Conservation (phyloP, 2,113 vertebrate species). For the Aythya baeri region DNA sequence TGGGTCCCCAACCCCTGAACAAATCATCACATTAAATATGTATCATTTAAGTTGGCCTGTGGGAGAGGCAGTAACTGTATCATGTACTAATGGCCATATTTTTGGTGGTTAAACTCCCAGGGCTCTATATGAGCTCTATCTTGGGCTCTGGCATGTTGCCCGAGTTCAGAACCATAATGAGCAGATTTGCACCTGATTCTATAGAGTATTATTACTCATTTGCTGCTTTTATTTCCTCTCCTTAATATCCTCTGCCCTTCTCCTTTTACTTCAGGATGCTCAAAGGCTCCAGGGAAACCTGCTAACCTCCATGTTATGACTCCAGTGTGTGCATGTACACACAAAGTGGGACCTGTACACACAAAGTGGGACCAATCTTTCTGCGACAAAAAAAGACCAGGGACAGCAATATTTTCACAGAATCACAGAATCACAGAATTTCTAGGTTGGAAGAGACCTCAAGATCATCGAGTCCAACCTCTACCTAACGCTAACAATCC, state of each 20-base stretch:
- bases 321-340: not conserved
- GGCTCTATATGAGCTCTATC: not conserved
- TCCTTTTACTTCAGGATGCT: not conserved
- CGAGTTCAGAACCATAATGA: accelerated
- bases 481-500: too few relatives aligned
- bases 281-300: not conserved
- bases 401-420: not conserved
- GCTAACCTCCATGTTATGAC: accelerated
- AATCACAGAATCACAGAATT: too few relatives aligned
- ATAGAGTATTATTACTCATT: not conserved
- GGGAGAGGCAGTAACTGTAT: not conserved
- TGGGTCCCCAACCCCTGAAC: not conserved
- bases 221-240: not conserved
- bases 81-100: not conserved
- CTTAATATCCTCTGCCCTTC: not conserved
- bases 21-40: slow-evolving; percentile 21
- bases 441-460: too few relatives aligned
- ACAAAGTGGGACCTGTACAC: not conserved
- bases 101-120: not conserved
- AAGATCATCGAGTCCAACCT: too few relatives aligned
- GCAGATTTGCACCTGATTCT: not conserved
- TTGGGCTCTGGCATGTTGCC: not conserved
- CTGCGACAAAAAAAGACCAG: not conserved
- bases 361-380: not conserved
- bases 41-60: slow-evolving; percentile 12